Conservation (phyloP, 2,888 invertebrate genomes). For the Dasypogon diadema region DNA sequence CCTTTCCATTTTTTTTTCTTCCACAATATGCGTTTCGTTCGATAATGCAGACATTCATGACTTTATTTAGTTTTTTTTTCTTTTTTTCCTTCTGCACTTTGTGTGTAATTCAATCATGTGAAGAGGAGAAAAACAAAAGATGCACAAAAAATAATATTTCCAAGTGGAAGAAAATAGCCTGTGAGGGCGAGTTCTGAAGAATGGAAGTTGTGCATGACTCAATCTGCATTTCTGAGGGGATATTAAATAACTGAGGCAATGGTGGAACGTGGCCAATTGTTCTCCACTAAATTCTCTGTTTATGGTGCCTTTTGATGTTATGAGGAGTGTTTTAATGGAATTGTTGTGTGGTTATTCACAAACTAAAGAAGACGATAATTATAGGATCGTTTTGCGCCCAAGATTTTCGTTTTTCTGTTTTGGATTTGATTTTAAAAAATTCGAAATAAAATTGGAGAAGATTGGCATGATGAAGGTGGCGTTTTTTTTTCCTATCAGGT, state of each 20-base stretch:
- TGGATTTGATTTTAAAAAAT: too few species aligned
- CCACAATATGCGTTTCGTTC: neutral
- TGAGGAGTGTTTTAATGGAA: too few species aligned
- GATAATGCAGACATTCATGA: neutral
- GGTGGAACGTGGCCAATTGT: constrained; percentile 21
- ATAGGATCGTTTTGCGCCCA: too few species aligned
- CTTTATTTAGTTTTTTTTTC: neutral
- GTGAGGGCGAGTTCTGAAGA: constrained; percentile 15
- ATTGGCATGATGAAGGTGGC: too few species aligned
- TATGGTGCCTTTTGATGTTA: too few species aligned
- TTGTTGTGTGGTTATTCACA: too few species aligned
- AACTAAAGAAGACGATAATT: too few species aligned
- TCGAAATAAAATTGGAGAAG: too few species aligned
- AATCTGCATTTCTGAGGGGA: constrained; percentile 4
- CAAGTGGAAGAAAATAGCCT: neutral
- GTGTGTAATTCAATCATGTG: constrained; percentile 8
- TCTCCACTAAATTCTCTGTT: neutral
- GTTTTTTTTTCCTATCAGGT: too few species aligned
- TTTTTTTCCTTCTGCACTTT: neutral
- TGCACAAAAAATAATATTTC: neutral
- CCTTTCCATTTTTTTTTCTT: neutral
- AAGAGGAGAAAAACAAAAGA: constrained; percentile 14
- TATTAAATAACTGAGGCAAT: constrained; percentile 10
- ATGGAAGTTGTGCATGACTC: constrained; percentile 13
- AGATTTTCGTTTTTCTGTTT: too few species aligned